A percentile compares a stretch with the other conserved stretches of the same genome.
These are phyloP conservation scores for Trematomus loennbergii DNA, from an alignment of 2,113 vertebrate genomes.

Conservation along the genomic window DNA sequence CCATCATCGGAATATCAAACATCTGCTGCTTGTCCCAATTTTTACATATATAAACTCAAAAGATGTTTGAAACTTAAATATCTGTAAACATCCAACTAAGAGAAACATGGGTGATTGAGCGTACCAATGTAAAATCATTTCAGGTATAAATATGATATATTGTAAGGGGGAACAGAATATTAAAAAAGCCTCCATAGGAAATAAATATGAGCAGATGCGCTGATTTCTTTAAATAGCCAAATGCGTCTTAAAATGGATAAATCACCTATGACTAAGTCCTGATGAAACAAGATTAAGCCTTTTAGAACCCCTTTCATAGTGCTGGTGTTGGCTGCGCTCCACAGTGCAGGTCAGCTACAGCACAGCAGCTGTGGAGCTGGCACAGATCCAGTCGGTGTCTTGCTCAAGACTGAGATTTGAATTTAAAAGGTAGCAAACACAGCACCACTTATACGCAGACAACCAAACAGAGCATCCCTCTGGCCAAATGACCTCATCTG, in stretches of 20 bases:
- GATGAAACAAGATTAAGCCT: conserved; percentile 1
- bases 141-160: no score
- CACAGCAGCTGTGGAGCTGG: conserved; percentile 7
- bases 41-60: no score
- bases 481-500: conserved; percentile 21
- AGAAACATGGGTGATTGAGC: background rate
- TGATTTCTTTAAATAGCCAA: no score
- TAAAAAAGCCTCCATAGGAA: no score
- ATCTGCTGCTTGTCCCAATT: background rate
- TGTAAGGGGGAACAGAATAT: no score
- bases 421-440: no score
- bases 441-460: no score
- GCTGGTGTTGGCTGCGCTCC: background rate
- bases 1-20: no score
- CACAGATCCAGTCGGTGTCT: background rate
- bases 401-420: conserved; percentile 1
- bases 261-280: background rate
- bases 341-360: background rate
- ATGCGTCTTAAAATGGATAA: background rate
- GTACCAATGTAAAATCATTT: background rate
- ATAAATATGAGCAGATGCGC: no score
- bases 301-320: background rate
- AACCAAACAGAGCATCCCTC: conserved; percentile 16
- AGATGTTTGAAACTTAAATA: background rate
- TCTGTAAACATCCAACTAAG: background rate